Percentiles rank a stretch among this genome's conserved stretches.
These are phyloP conservation scores for Macrophya annulata DNA, from an alignment of 2,888 invertebrate species.

Conservation along the genomic window DNA sequence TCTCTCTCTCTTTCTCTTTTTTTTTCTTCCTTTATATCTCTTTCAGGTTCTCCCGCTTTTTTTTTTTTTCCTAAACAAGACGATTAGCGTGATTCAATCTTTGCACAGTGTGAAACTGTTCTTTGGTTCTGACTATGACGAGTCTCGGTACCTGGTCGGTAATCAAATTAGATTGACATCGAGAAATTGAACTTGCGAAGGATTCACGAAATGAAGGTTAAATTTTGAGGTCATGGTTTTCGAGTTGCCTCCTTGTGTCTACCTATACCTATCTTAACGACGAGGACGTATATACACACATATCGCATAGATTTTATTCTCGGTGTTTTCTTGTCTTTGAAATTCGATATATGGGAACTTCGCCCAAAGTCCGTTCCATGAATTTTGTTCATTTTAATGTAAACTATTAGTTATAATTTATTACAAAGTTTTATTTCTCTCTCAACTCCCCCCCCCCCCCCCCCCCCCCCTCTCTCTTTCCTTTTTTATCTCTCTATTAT, in stretches of 20 bases:
- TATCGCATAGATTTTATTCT: background rate
- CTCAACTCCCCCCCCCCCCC: no score
- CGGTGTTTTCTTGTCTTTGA: background rate
- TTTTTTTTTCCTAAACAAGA: background rate
- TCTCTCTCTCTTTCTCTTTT: background rate
- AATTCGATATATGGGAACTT: background rate
- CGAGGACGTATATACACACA: background rate
- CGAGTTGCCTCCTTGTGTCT: conserved; percentile 9
- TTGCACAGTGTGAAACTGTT: conserved; percentile 10
- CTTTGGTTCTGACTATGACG: background rate
- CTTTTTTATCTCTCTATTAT: background rate
- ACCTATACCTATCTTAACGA: background rate
- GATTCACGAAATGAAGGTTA: conserved; percentile 35
- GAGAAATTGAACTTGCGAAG: conserved; percentile 49
- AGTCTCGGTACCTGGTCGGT: background rate
- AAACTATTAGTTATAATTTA: conserved; percentile 13
- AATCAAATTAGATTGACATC: conserved; percentile 47
- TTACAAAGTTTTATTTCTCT: background rate
- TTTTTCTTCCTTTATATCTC: background rate
- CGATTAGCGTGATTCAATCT: conserved; percentile 25
- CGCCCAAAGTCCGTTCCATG: background rate
- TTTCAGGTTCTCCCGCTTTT: background rate
- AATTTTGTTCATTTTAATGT: background rate
- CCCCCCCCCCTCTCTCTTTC: no score
- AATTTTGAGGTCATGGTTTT: conserved; percentile 52